phyloP scores from a whole-genome alignment of 1,140 invertebrate species.

The Brachionus asplanchnoidis region DNA sequence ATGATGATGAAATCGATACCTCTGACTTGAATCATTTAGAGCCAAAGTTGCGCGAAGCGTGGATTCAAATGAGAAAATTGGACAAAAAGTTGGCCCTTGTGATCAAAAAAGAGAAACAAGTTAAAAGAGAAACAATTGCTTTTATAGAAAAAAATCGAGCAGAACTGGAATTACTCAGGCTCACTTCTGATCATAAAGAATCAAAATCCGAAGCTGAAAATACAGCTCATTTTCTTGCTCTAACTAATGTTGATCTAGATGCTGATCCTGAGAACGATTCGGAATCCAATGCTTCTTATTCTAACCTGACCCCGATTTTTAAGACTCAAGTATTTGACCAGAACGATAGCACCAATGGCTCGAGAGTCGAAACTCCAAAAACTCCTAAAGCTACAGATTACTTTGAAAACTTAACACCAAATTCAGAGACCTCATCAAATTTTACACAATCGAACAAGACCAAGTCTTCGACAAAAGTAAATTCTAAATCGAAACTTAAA shows the following conservation, averaged over 20 bases:
- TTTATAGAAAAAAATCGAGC: conserved; percentile 40
- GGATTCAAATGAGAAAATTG: conserved; percentile 35
- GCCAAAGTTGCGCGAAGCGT: conserved; percentile 27
- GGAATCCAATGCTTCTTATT: background rate
- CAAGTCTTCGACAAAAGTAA: background rate
- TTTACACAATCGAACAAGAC: background rate
- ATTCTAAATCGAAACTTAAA: background rate
- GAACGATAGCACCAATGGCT: background rate
- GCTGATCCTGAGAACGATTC: background rate
- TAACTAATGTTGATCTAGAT: conserved; percentile 18
- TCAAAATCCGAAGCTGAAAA: conserved; percentile 26
- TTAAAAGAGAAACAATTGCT: conserved; percentile 16
- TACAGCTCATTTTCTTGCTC: conserved; percentile 15
- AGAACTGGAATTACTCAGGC: background rate
- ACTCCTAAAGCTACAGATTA: background rate
- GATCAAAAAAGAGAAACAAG: conserved; percentile 22
- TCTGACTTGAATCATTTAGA: conserved; percentile 12
- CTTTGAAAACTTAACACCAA: background rate
- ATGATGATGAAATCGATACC: conserved; percentile 4
- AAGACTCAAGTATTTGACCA: conserved; percentile 36
- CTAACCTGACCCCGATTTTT: background rate
- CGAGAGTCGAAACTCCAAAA: background rate
- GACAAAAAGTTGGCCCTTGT: conserved; percentile 2
- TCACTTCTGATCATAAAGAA: background rate
- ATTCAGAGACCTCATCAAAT: conserved; percentile 7